Base-by-base conservation (phyloP, 2,113 vertebrate species). In the Ctenomys sociabilis region DNA sequence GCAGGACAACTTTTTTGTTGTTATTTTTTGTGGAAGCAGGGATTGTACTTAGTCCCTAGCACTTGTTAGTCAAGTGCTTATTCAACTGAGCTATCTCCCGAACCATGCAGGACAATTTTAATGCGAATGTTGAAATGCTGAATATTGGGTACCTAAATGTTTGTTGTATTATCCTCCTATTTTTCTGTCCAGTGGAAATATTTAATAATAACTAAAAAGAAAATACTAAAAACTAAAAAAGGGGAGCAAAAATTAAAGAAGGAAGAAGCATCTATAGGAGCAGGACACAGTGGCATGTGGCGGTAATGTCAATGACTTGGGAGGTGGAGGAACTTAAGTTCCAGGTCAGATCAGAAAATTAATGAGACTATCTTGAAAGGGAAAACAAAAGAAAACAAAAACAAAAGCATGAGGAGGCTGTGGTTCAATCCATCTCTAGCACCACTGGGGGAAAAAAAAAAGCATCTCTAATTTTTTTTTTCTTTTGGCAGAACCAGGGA, bases 121-220 rank as follows among this genome's bases (percentile, higher is more conserved):
- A 52, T 59, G 32, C 4, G 81, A 77, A 37, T 40, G 40, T 66
- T 28, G 63, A 73, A 52, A 64, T 82, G 19, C 12, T 32, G 49
- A 43, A 21, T 13, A 9, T n/a, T 81, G 14, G 45, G 22, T 84
- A 72, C 61, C n/a, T 84, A 54, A 45, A n/a, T 45, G 12, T 90
- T 59, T 85, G 37, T 80, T 68, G 54, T 85, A 59, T 85, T 82
- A 43, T 61, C 68, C 45, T 88, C 24, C 10, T 52, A 80, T 45
- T 75, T 81, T 91, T 59, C 57, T 66, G 3, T 66, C n/a, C n/a
- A 81, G 43, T 49, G 43, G 30, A 90, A 96, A 87, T 91, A 87
- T 82, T 73, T n/a, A 54, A 57, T 81, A 70, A 63, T 72, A 93
- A 82, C n/a, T 64, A 68, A 86, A 72, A 85, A 80, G 73, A 82